Conservation (phyloP, 2,113 vertebrate species). For the Falco punctatus region DNA sequence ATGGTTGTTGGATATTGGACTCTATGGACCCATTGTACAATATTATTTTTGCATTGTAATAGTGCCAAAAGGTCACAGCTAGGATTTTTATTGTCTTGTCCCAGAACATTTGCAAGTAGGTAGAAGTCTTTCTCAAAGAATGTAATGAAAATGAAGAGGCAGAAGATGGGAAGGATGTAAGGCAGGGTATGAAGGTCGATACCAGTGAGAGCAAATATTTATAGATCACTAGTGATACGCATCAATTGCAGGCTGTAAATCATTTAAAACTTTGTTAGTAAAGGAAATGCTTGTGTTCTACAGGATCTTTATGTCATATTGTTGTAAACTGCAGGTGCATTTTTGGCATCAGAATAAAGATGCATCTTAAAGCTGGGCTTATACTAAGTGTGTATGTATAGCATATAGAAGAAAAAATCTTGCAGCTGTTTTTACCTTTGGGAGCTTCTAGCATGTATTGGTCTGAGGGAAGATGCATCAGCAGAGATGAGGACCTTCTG, state of each 20-base stretch:
- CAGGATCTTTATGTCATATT: background rate
- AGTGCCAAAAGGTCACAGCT: background rate
- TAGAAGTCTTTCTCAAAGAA: background rate
- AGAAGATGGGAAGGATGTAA: background rate
- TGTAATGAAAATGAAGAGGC: background rate
- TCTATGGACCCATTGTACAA: fast-evolving
- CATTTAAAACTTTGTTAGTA: background rate
- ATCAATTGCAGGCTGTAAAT: background rate
- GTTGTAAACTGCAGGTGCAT: background rate
- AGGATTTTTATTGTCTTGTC: background rate
- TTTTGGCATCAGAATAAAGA: background rate
- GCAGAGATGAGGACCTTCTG: background rate
- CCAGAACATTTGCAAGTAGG: background rate
- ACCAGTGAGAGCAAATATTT: background rate
- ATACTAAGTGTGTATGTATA: background rate
- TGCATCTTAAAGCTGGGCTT: background rate
- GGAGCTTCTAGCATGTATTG: background rate
- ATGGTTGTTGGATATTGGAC: background rate
- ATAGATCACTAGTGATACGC: background rate
- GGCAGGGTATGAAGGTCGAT: background rate
- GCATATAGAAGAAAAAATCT: background rate
- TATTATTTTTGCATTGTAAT: background rate
- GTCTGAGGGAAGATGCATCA: background rate
- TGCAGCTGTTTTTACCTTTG: background rate
- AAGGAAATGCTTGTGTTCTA: background rate